Evolutionary conservation across 1,140 invertebrate genomes (phyloP).

Genomic region (Hypothenemus hampei): DNA sequence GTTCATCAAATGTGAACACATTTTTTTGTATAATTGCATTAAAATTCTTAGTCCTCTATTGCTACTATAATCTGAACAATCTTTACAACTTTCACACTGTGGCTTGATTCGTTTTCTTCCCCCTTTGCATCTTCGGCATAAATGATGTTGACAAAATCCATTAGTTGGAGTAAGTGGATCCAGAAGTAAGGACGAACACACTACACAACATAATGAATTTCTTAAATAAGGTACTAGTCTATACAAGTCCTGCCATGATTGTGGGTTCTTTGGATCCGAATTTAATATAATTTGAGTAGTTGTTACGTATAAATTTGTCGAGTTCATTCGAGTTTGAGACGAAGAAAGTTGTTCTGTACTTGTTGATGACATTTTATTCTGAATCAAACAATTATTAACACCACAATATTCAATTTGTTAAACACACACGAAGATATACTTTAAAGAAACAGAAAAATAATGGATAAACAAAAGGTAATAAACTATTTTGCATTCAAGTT

Average conservation of each 20-base stretch:
- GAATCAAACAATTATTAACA: too few species aligned
- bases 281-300: constrained; percentile 75
- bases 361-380: not conserved
- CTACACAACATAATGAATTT: constrained; percentile 81
- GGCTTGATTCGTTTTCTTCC: constrained; percentile 80
- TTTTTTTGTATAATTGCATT: constrained; percentile 81
- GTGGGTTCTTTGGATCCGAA: constrained; percentile 61
- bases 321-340: constrained; percentile 62
- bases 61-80: constrained; percentile 75
- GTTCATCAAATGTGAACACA: constrained; percentile 75
- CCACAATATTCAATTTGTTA: not conserved
- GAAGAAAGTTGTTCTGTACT: not conserved
- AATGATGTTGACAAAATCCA: constrained; percentile 82
- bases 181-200: constrained; percentile 76
- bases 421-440: not conserved
- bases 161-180: constrained; percentile 77
- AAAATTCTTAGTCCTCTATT: constrained; percentile 76
- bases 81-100: constrained; percentile 78
- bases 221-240: constrained; percentile 76
- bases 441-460: too few species aligned
- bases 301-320: constrained; percentile 76
- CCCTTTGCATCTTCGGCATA: constrained; percentile 74
- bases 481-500: too few species aligned
- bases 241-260: constrained; percentile 75
- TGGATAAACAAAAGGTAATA: too few species aligned